Evolutionary conservation across 1,140 invertebrate genomes (phyloP).

Genomic region (Drosophila takahashii): DNA sequence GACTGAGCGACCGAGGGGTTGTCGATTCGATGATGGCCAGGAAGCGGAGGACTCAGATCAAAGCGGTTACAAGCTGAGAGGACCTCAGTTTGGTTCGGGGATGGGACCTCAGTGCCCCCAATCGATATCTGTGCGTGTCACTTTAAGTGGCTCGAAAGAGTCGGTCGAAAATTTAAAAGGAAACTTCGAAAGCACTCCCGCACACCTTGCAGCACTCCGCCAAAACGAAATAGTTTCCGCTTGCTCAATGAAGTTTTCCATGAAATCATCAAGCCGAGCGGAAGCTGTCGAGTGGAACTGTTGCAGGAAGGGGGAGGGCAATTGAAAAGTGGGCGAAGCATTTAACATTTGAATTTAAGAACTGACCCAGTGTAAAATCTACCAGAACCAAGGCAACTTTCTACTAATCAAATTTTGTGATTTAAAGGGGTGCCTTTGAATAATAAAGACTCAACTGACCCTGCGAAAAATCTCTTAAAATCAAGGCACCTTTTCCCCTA

Average conservation of each 20-base stretch:
- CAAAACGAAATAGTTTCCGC: conserved; percentile 82
- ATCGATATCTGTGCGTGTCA: conserved; percentile 59
- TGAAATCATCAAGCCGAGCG: conserved; percentile 81
- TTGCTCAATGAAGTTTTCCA: conserved; percentile 81
- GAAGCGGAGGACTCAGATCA: conserved; percentile 29
- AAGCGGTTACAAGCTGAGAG: conserved; percentile 36
- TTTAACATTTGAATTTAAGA: conserved; percentile 20
- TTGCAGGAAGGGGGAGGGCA: conserved; percentile 48
- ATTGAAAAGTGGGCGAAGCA: not conserved
- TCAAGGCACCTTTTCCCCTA: not conserved
- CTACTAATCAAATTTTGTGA: not conserved
- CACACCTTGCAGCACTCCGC: conserved; percentile 24
- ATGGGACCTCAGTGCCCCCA: not conserved
- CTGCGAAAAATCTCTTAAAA: not conserved
- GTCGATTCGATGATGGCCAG: not conserved
- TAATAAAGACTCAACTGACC: too few species aligned
- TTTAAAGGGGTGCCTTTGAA: not conserved
- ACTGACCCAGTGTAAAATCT: conserved; percentile 23
- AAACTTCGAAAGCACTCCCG: conserved; percentile 69
- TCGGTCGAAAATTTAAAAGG: conserved; percentile 39
- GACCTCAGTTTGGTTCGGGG: not conserved
- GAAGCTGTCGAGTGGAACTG: conserved; percentile 80
- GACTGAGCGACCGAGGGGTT: not conserved
- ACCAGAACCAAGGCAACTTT: not conserved
- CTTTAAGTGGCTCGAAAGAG: conserved; percentile 45